phyloP scores from a whole-genome alignment of 2,797 vertebrate genomes.

The Phalanger gymnotis region DNA sequence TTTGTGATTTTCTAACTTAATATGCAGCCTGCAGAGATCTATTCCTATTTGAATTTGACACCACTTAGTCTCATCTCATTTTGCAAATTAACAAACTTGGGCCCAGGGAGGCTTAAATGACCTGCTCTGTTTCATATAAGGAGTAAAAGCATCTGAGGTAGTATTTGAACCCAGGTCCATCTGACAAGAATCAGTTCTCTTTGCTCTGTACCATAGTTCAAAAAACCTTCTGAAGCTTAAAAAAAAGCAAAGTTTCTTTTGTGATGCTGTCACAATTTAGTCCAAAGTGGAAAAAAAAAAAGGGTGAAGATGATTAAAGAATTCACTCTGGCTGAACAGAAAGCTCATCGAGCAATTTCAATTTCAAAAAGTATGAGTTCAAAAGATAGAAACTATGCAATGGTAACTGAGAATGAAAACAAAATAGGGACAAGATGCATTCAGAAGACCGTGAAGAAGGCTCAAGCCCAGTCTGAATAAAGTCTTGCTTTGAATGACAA shows the following conservation, averaged over 20 bases:
- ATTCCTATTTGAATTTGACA: background rate
- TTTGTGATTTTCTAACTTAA: background rate
- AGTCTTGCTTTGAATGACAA: too few species aligned
- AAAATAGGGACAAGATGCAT: too few species aligned
- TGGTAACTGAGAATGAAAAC: too few species aligned
- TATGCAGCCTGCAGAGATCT: background rate
- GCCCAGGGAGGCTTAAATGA: background rate
- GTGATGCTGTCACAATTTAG: background rate
- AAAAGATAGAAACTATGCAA: background rate
- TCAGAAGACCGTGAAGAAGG: too few species aligned
- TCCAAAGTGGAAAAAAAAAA: background rate
- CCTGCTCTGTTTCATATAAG: background rate
- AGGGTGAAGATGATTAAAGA: background rate
- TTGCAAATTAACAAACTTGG: background rate
- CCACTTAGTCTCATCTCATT: background rate
- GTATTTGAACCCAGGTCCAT: background rate
- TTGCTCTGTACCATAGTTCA: background rate
- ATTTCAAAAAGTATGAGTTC: background rate
- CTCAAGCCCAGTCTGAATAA: too few species aligned
- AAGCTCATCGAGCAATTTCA: background rate
- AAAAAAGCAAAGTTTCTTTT: background rate
- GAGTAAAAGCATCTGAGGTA: background rate
- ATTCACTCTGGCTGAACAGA: background rate
- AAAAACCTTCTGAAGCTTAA: background rate
- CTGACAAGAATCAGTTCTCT: background rate